Percentiles rank a stretch among this genome's conserved stretches.
phyloP scores from a whole-genome alignment of 2,113 vertebrate species.

The Pampusana beccarii region DNA sequence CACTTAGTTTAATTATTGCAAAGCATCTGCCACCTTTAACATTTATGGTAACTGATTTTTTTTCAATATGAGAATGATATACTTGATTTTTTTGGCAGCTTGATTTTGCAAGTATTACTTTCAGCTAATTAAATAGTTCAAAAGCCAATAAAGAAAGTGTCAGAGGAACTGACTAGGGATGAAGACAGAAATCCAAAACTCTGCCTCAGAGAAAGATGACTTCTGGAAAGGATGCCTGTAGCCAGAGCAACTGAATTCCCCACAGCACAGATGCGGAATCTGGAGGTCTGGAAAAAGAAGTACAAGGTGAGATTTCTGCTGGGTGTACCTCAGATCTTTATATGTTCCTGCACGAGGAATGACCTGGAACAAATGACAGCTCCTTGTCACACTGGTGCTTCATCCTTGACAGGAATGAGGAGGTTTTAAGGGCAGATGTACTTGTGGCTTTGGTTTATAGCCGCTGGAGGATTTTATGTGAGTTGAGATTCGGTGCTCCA shows the following conservation, averaged over 20 bases:
- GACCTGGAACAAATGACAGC: background rate
- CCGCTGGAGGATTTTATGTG: background rate
- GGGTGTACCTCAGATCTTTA: background rate
- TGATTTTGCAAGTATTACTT: background rate
- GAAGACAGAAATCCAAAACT: background rate
- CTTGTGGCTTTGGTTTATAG: background rate
- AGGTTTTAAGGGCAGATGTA: background rate
- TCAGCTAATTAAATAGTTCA: background rate
- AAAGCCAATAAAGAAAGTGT: background rate
- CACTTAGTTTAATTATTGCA: background rate
- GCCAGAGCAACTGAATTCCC: background rate
- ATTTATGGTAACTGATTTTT: background rate
- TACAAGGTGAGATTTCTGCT: background rate
- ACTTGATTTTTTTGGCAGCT: background rate
- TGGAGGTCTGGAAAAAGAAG: background rate
- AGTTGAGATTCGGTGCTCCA: background rate
- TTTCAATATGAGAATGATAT: background rate
- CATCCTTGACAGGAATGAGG: background rate
- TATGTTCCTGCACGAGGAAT: accelerated
- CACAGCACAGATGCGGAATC: accelerated
- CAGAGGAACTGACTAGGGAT: background rate
- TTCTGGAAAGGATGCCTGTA: background rate
- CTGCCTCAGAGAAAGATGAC: background rate
- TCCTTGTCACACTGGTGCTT: background rate
- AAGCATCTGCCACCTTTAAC: background rate